Conservation (phyloP, 2,888 invertebrate genomes). For the Metellina segmentata region DNA sequence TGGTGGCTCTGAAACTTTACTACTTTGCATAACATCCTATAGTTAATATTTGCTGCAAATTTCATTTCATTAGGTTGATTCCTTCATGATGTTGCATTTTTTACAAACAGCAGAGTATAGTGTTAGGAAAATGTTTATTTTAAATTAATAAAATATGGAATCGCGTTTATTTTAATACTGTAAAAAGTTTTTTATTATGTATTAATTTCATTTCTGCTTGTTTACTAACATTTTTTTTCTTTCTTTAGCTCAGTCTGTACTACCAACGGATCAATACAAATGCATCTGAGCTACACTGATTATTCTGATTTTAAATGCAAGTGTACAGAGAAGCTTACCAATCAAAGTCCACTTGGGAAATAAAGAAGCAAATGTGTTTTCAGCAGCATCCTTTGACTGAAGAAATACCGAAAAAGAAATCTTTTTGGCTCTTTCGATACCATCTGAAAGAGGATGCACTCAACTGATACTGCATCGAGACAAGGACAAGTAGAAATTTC, state of each 20-base stretch:
- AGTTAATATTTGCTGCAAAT: too few species aligned
- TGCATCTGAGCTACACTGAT: not conserved
- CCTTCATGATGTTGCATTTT: too few species aligned
- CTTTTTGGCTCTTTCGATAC: constrained; percentile 22
- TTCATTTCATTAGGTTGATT: too few species aligned
- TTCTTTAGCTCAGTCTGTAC: not conserved
- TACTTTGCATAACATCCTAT: too few species aligned
- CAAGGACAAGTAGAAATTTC: constrained; percentile 9
- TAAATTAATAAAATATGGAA: too few species aligned
- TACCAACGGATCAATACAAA: not conserved
- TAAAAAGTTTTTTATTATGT: too few species aligned
- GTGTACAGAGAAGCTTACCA: constrained; percentile 20
- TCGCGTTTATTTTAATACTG: too few species aligned
- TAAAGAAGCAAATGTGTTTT: constrained; percentile 26
- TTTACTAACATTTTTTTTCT: not conserved
- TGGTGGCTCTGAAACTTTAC: too few species aligned
- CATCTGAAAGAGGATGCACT: constrained; percentile 51
- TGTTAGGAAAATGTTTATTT: too few species aligned
- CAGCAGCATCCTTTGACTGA: not conserved
- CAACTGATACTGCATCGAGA: constrained; percentile 32
- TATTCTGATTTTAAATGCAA: not conserved
- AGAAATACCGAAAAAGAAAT: constrained; percentile 47
- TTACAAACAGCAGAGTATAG: too few species aligned
- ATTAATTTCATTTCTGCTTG: too few species aligned
- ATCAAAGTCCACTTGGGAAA: constrained; percentile 38